Base-by-base conservation (phyloP, 2,888 invertebrate genomes). In the Drosophila hawaiiensis region DNA sequence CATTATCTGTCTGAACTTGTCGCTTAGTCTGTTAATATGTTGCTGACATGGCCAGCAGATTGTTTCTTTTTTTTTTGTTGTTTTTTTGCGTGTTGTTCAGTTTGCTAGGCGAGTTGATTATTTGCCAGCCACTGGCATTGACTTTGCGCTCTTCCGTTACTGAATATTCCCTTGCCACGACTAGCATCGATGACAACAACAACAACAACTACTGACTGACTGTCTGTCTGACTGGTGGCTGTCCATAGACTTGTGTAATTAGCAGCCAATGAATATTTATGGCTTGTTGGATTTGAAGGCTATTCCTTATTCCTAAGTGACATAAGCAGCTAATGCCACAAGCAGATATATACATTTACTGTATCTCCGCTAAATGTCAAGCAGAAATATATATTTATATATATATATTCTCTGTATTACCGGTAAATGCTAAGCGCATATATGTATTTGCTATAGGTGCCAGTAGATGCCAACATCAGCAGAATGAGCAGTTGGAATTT, bases 191-290 rank as follows among this genome's bases (percentile, higher is more conserved):
- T 52, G 65, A 35, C 47, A 33, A 35, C 53, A 50, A 35, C 47
- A 33, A 35, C 53, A 33, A 6, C 43, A n/a, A 35, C 33, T 12
- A 41, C 25, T 25, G 35, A 4, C 35, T 14, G 14, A 2, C 7
- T 19, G 19, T 1, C 22, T 28, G 52, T 29, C 56, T 64, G 41
- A 53, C 50, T 59, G 60, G n/a, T 53, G 52, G 19, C 50, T 66
- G 66, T 50, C 56, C 56, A 22, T 22, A 41, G 66, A 59, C 74
- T 41, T 33, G 41, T 69, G 56, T 80, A 85, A 85, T 90, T 88
- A 83, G 76, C 81, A 68, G 68, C 71, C 78, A 80, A 84, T 87
- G 69, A 77, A 90, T 85, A 88, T 88, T 88, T 83, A 85, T 83
- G 56, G 68, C 69, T 58, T 58, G 50, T 50, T 28, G 35, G 35